phyloP scores from a whole-genome alignment of 1,140 invertebrate species.

The Aphidius gifuensis region DNA sequence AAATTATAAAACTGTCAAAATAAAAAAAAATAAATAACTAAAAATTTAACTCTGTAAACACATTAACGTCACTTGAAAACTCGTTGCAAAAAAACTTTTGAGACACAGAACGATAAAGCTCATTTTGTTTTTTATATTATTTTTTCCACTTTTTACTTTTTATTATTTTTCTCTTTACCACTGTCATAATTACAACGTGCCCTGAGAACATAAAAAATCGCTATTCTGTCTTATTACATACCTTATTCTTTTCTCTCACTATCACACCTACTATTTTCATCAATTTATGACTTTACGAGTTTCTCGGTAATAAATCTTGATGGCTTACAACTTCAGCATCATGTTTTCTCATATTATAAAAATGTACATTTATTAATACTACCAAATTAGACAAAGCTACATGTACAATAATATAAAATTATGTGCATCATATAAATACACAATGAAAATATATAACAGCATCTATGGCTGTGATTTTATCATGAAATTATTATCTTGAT shows the following conservation, averaged over 20 bases:
- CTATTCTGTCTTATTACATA: neutral
- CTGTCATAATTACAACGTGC: slow-evolving; percentile 21
- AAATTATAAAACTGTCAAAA: no score
- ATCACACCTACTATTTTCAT: neutral
- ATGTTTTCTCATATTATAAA: no score
- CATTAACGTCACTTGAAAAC: slow-evolving; percentile 22
- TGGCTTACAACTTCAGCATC: no score
- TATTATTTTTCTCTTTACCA: neutral
- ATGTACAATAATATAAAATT: no score
- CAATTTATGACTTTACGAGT: neutral
- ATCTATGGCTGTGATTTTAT: no score
- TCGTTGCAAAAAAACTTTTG: slow-evolving; percentile 17
- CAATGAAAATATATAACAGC: no score
- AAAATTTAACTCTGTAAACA: slow-evolving; percentile 22
- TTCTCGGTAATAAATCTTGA: no score
- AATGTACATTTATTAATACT: no score
- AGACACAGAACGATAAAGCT: slow-evolving; percentile 16
- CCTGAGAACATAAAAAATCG: slow-evolving; percentile 12
- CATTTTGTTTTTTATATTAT: neutral
- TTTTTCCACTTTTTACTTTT: neutral
- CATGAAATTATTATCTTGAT: no score
- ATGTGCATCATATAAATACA: no score
- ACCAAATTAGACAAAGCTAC: no score
- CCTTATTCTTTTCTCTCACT: neutral
- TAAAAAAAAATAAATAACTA: neutral